Evolutionary conservation across 2,113 vertebrate genomes (phyloP), one percentile per base, ranked within the genome.

Genomic region (Uria lomvia): DNA sequence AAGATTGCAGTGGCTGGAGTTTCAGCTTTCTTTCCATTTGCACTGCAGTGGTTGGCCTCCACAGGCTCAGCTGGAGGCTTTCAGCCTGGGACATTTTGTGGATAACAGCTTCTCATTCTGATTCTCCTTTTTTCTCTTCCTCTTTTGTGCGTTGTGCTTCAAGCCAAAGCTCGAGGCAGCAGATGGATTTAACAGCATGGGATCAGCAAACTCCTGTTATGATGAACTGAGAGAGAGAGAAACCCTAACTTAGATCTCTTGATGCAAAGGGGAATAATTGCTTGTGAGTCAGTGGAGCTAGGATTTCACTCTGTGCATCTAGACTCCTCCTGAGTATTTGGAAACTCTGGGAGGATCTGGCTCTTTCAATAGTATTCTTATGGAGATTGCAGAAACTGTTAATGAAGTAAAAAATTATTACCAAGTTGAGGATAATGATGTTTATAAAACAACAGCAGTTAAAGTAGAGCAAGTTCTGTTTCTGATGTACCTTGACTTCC

Each of bases 121-220:
- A 29, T 81, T 59, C 73, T 94, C 38, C 52, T 68, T 77, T 68
- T 76, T 42, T 78, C 81, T 75, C 42, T 72, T 15, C 42, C 23
- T 83, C 83, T 94, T 85, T 95, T 86, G 88, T 72, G 93, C 80
- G 65, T 82, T 85, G 58, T 93, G 36, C 70, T 79, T 92, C 70
- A 85, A 90, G 67, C 73, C 38, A 76, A 95, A 74, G 70, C 70
- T 96, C 71, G 84, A 81, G 66, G 91, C 73, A 97, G 75, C 95
- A 97, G 87, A 93, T 96, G 89, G 81, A 66, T 90, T 93, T 94
- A 96, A 95, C 87, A 97, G 86, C 93, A 95, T 92, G 89, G 81
- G 71, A 87, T 96, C 84, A 92, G 95, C 85, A 94, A 96, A 95
- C 94, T 92, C 87, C 93, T 85, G 76, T 87, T 92, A 84, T 91